A percentile compares a stretch with the other conserved stretches of the same genome.
Conservation (phyloP, 2,888 invertebrate species). For the Melipona beecheii region DNA sequence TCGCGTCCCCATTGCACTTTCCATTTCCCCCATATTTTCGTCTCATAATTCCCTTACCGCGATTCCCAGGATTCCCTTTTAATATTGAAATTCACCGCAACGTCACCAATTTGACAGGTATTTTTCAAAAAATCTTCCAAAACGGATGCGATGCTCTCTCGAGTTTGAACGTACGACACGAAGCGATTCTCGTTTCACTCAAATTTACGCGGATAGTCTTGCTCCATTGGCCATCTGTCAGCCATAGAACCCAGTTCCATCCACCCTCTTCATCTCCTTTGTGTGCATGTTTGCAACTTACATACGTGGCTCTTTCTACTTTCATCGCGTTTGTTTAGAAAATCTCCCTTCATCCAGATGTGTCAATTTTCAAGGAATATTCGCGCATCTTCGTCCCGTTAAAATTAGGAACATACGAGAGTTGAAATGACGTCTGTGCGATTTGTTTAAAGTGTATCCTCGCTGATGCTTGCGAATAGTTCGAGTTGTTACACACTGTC, state of each 20-base stretch:
- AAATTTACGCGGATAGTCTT: constrained; percentile 26
- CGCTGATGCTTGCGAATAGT: too few relatives aligned
- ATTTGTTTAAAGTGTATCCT: too few relatives aligned
- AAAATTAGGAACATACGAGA: neutral
- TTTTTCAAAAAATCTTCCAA: neutral
- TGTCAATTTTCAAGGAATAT: neutral
- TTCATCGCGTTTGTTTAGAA: neutral
- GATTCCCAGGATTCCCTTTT: neutral
- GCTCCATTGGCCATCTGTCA: constrained; percentile 2
- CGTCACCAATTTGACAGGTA: too few relatives aligned
- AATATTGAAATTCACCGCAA: neutral
- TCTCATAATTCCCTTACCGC: constrained; percentile 33
- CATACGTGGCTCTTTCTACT: neutral
- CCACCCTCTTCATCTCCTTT: neutral
- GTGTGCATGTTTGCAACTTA: neutral
- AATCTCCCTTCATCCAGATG: neutral
- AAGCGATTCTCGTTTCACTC: constrained; percentile 1
- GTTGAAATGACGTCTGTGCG: too few relatives aligned
- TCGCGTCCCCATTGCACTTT: constrained; percentile 27
- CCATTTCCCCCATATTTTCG: constrained; percentile 34
- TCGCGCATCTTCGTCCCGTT: neutral
- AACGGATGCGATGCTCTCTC: neutral
- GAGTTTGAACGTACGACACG: neutral
- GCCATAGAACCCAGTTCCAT: neutral
- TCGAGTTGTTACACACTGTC: too few relatives aligned